Evolutionary conservation across 1,140 invertebrate genomes (phyloP).

Genomic region (Xylocopa sonorina): DNA sequence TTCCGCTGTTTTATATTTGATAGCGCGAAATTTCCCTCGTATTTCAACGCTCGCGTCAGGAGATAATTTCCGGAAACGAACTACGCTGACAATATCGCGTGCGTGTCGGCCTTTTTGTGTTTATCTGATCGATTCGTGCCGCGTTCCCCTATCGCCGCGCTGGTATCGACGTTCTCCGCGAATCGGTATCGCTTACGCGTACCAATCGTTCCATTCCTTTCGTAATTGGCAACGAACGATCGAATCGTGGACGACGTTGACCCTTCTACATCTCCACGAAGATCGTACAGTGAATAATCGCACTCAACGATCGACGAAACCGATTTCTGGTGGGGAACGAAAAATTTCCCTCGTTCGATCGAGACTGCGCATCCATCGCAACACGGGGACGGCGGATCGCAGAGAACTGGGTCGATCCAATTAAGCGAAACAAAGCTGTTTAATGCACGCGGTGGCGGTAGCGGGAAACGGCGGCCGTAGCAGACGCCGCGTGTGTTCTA

Average conservation of each 20-base stretch:
- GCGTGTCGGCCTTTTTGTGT: not conserved
- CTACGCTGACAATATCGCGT: not conserved
- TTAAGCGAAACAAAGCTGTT: constrained; percentile 68
- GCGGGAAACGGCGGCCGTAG: constrained; percentile 15
- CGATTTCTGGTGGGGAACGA: not conserved
- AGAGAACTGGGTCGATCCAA: constrained; percentile 64
- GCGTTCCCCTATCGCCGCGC: not conserved
- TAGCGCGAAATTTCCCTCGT: constrained; percentile 39
- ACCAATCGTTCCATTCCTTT: not conserved
- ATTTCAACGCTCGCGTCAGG: constrained; percentile 25
- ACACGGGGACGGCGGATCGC: constrained; percentile 17
- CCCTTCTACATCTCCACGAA: too few relatives aligned
- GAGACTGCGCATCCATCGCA: constrained; percentile 52
- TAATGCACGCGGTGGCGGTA: constrained; percentile 43
- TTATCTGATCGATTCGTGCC: not conserved
- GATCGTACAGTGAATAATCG: too few relatives aligned
- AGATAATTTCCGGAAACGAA: constrained; percentile 42
- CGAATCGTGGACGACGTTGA: too few relatives aligned
- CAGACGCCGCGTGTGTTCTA: constrained; percentile 32
- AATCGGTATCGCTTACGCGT: not conserved
- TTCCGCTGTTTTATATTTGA: constrained; percentile 35
- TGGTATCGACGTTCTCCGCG: not conserved
- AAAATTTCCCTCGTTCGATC: not conserved
- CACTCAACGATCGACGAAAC: too few relatives aligned
- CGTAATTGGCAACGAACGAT: not conserved